Evolutionary conservation across 2,888 invertebrate species (phyloP), one percentile per base, ranked within the genome.

Genomic region (Melanotus villosus): DNA sequence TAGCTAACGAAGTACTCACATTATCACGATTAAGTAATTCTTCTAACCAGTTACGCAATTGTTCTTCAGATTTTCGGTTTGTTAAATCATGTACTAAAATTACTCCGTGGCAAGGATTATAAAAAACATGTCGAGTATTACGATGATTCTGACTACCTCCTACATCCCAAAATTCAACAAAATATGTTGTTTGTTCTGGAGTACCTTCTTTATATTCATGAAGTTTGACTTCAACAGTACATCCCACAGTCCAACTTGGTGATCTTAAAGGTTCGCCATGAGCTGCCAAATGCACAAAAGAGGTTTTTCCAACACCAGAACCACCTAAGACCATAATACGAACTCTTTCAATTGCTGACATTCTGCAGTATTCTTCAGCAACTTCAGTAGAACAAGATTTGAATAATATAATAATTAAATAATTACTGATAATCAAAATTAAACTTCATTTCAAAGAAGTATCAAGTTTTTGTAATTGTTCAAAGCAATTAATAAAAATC

Each of bases 71-170:
- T 84, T 98, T 98, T 73, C 96, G 89, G 84, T 99, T 99, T 3
- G 96, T 96, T 79, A 99, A 87, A 86, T 99, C 99, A 83, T 99
- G 98, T 1, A 99, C 98, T 70, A 99, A 87, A 77, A 99, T 96
- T 32, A 98, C 86, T 88, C 98, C 99, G 87, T 98, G 94, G 66
- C 95, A 93, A 26, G 95, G 93, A 80, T 94, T 93, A 85, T 98
- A 98, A 85, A 99, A 99, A 1, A 98, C 95, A 71, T 92, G 90
- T 79, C 98, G 89, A n/a, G 96, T 93, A 83, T 96, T 97, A 80
- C 94, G 90, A 83, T 99, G 99, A 78, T 92, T 94, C 73, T 94
- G 91, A 73, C 96, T 97, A 0, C 99, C 99, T 3, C 99, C 99
- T 60, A 99, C 91, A 83, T 99, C 99, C 94, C 98, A 99, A 30